Evolutionary conservation across 2,888 invertebrate genomes (phyloP), one percentile per base, ranked within the genome.

Genomic region (Limenitis camilla): DNA sequence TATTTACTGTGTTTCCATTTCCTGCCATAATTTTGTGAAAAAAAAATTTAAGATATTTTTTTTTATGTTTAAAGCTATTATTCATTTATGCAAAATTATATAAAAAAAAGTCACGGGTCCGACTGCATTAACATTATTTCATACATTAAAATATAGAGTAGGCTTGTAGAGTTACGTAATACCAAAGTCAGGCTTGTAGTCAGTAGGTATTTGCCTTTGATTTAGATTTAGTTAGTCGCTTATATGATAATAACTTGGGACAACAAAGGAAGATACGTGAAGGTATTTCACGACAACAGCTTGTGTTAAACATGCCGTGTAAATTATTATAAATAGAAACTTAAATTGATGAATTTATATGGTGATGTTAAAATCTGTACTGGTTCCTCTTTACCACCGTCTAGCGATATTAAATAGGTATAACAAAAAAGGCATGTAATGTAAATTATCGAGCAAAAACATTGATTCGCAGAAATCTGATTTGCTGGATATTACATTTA

Each of bases 231-330:
- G 56, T 64, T 61, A 58, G 55, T 53, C 58, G 59, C 57, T 49
- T 57, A 54, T 56, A 56, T 62, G 72, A 49, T 73, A 74, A 72
- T 64, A 60, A 56, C 52, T 68, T 69, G 56, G 51, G 64, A 61
- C 62, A 68, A 71, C 66, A 67, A 56, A 54, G 59, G 60, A 60
- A 57, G 43, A 53, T 52, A 55, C 57, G 51, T 52, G 52, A 40
- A 53, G 51, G 49, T 48, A 55, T 53, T 53, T 58, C 55, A 55
- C 49, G 55, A 58, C 59, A 44, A 9, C 40, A n/a, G 11, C 8
- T 7, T 36, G 30, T 36, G 52, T 32, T 47, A 40, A 44, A 36
- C n/a, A 19, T 19, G 32, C 33, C 29, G 41, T 51, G 44, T 54
- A 28, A 54, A 48, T 51, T 53, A 33, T 47, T 51, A 45, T 44